phyloP scores from a whole-genome alignment of 2,888 invertebrate genomes.

The Spodoptera littoralis region DNA sequence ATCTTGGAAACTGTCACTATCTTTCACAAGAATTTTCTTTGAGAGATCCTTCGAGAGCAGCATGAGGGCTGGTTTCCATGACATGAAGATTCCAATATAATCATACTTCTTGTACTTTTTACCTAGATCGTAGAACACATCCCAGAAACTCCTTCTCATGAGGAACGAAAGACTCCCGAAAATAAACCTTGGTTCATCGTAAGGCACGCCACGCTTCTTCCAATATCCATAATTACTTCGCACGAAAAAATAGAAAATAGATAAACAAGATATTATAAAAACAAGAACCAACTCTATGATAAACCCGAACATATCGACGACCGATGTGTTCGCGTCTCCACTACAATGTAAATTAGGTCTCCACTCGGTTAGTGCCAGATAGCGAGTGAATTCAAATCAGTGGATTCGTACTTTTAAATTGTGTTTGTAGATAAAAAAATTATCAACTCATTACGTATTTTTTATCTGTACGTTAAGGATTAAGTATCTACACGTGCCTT shows the following conservation, averaged over 20 bases:
- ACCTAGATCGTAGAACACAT: constrained; percentile 66
- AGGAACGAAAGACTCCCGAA: constrained; percentile 73
- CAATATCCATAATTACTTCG: constrained; percentile 73
- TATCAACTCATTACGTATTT: constrained; percentile 11
- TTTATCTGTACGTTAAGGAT: background rate
- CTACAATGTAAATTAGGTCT: constrained; percentile 12
- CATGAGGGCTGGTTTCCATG: constrained; percentile 70
- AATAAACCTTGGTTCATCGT: constrained; percentile 67
- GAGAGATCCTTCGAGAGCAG: constrained; percentile 76
- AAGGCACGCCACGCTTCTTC: constrained; percentile 72
- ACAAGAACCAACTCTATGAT: constrained; percentile 52
- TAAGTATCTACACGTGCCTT: background rate
- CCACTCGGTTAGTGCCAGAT: background rate
- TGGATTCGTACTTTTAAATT: constrained; percentile 1
- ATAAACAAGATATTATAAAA: constrained; percentile 54
- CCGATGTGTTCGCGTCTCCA: constrained; percentile 17
- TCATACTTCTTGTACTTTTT: constrained; percentile 63
- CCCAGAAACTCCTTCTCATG: constrained; percentile 72
- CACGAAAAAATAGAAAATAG: constrained; percentile 62
- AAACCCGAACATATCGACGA: constrained; percentile 44
- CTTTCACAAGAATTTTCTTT: constrained; percentile 69
- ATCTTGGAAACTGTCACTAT: constrained; percentile 72
- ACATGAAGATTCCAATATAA: constrained; percentile 74
- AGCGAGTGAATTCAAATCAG: constrained; percentile 1
- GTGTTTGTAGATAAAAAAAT: constrained; percentile 17